Conservation (phyloP, 2,888 invertebrate genomes). For the Lycocerus yunnanus region DNA sequence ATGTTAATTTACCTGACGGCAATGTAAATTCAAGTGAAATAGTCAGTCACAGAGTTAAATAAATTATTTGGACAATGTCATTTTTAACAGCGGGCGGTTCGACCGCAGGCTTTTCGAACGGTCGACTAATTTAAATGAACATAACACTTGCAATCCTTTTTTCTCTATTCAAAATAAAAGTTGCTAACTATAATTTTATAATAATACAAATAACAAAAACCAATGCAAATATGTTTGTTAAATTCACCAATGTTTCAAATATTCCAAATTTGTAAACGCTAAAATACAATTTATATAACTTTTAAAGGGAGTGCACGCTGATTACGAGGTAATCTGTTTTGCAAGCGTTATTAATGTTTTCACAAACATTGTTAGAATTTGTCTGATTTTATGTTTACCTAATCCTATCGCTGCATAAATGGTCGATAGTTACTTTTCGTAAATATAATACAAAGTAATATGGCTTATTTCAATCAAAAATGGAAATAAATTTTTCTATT, state of each 20-base stretch:
- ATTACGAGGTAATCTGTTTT: slow-evolving; percentile 29
- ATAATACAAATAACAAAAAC: no score
- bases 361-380: slow-evolving; percentile 26
- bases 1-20: no score
- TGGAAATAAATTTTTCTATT: no score
- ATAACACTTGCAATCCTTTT: no score
- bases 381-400: slow-evolving; percentile 26
- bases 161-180: not conserved
- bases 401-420: slow-evolving; percentile 32
- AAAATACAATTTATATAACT: not conserved
- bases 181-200: not conserved
- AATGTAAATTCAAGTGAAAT: no score
- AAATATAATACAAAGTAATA: slow-evolving; percentile 30
- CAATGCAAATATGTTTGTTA: not conserved
- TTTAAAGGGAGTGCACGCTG: not conserved
- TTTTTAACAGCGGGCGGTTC: not conserved
- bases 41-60: not conserved
- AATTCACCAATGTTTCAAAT: not conserved
- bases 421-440: slow-evolving; percentile 24
- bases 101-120: not conserved
- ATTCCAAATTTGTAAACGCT: not conserved
- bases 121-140: not conserved
- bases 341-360: slow-evolving; percentile 34
- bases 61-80: not conserved
- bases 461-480: no score